A percentile compares a stretch with the other conserved stretches of the same genome.
Conservation (phyloP, 2,113 vertebrate species). For the Neolamprologus sp. region DNA sequence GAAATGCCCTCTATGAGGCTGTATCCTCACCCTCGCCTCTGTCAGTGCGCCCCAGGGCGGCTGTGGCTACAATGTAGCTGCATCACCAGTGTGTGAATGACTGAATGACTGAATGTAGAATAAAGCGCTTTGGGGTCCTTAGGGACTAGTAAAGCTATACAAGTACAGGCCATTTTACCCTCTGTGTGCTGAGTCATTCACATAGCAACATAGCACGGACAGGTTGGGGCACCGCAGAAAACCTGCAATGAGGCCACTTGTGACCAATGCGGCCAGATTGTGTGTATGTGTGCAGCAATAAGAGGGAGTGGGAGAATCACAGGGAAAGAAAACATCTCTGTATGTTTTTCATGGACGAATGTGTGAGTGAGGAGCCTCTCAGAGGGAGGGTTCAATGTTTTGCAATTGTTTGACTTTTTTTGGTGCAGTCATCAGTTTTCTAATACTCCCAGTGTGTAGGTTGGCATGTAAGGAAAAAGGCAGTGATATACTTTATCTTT, state of each 20-base stretch:
- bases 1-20: conserved; percentile 36
- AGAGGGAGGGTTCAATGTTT: not conserved
- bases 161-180: not conserved
- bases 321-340: not conserved
- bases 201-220: conserved; percentile 1
- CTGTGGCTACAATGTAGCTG: not conserved
- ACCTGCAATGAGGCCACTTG: conserved; percentile 20
- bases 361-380: not conserved
- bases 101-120: rapidly evolving
- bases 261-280: conserved; percentile 8
- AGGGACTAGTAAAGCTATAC: not conserved
- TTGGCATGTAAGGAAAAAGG: not conserved
- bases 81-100: not conserved
- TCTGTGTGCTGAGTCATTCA: conserved; percentile 49
- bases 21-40: not conserved
- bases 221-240: conserved; percentile 25
- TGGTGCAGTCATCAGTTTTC: not conserved
- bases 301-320: not conserved
- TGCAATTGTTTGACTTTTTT: not conserved
- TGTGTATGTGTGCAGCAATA: not conserved
- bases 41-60: not conserved
- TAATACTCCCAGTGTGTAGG: not conserved
- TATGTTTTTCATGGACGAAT: not conserved
- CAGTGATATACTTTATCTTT: not conserved
- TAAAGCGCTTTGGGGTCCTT: not conserved